Conservation (phyloP, 1,140 invertebrate genomes). For the Acyrthosiphon pisum region DNA sequence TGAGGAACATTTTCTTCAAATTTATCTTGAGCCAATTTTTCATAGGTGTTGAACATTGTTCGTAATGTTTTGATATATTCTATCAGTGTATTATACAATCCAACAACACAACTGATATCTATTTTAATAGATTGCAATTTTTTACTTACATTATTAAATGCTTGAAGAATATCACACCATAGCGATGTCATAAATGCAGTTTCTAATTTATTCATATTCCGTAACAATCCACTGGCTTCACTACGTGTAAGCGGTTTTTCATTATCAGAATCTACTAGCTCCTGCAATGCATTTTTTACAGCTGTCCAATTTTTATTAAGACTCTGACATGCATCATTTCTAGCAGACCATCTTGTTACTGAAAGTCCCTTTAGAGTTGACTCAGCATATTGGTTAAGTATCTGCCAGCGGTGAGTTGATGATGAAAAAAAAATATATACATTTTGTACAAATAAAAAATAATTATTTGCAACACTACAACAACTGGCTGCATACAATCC, state of each 20-base stretch:
- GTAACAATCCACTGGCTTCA: neutral
- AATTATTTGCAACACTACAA: constrained; percentile 59
- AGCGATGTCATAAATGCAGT: neutral
- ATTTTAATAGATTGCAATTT: no score
- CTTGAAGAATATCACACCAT: neutral
- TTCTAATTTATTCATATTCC: neutral
- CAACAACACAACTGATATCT: no score
- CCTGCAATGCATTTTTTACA: neutral
- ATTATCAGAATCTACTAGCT: neutral
- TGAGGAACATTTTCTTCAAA: no score
- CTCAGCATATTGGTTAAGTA: constrained; percentile 39
- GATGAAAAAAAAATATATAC: constrained; percentile 60
- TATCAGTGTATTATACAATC: no score
- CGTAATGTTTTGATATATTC: no score
- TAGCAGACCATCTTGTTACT: constrained; percentile 59
- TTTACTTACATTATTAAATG: no score
- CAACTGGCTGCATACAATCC: constrained; percentile 62
- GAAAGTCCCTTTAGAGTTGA: constrained; percentile 58
- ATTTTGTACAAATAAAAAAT: constrained; percentile 60
- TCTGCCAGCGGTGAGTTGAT: constrained; percentile 59
- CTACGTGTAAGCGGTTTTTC: neutral
- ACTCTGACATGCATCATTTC: constrained; percentile 58
- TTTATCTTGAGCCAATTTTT: no score
- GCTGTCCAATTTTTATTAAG: constrained; percentile 10
- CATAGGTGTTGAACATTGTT: no score